Evolutionary conservation across 2,113 vertebrate species (phyloP).

Genomic region (Lampris incognitus): DNA sequence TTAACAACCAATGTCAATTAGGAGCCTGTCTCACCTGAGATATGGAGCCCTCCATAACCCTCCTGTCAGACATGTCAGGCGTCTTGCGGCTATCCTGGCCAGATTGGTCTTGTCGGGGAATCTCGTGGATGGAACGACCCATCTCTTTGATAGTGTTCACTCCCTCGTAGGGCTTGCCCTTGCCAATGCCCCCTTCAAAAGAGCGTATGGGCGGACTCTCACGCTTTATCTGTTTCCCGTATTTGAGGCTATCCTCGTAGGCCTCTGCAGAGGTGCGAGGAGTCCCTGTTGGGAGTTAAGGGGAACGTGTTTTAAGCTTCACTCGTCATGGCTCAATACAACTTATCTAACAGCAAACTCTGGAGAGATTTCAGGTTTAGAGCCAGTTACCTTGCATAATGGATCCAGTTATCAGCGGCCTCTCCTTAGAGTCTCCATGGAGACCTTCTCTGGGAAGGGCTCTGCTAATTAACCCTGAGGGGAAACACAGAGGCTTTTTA

Average conservation of each 20-base stretch:
- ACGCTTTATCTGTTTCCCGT: slow-evolving; percentile 95
- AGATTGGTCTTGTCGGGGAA: slow-evolving; percentile 91
- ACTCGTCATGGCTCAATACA: neutral
- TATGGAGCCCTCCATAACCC: slow-evolving; percentile 90
- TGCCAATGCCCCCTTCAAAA: slow-evolving; percentile 94
- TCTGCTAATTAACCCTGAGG: slow-evolving; percentile 92
- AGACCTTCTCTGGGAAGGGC: slow-evolving; percentile 91
- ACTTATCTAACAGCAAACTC: neutral
- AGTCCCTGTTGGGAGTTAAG: slow-evolving; percentile 84
- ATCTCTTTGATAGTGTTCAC: slow-evolving; percentile 98
- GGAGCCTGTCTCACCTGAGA: slow-evolving; percentile 86
- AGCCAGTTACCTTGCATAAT: slow-evolving; percentile 93
- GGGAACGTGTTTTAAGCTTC: slow-evolving; percentile 22
- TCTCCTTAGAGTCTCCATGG: slow-evolving; percentile 93
- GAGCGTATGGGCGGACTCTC: slow-evolving; percentile 94
- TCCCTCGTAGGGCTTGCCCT: slow-evolving; percentile 95
- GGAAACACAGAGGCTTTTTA: slow-evolving; percentile 4
- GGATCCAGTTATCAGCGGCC: slow-evolving; percentile 91
- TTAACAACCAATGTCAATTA: neutral
- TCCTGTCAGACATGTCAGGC: slow-evolving; percentile 88
- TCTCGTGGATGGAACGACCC: slow-evolving; percentile 98
- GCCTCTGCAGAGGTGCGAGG: slow-evolving; percentile 90
- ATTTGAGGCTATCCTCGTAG: slow-evolving; percentile 94
- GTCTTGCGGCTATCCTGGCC: slow-evolving; percentile 93
- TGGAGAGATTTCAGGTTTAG: slow-evolving; percentile 9